phyloP scores from a whole-genome alignment of 2,888 invertebrate genomes.

The Brenthis ino region DNA sequence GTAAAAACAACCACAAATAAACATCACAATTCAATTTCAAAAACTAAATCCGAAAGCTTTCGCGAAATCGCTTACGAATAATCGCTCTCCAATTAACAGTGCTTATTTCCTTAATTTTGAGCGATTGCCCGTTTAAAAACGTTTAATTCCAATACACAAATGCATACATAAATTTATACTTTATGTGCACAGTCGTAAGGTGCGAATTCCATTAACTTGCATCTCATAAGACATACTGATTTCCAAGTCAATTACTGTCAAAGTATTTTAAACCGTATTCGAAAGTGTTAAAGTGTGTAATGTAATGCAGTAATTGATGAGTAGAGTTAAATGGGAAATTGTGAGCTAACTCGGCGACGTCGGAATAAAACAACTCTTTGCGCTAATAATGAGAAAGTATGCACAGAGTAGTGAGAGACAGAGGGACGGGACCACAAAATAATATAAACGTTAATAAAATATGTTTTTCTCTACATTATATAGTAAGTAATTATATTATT shows the following conservation, averaged over 20 bases:
- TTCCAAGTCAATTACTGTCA: slow-evolving; percentile 42
- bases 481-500: no score
- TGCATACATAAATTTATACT: background rate
- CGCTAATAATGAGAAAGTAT: slow-evolving; percentile 77
- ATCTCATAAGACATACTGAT: slow-evolving; percentile 43
- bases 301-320: slow-evolving; percentile 52
- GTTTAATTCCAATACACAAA: slow-evolving; percentile 48
- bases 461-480: no score
- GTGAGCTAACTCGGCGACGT: slow-evolving; percentile 73
- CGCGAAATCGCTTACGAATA: slow-evolving; percentile 58
- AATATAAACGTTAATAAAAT: background rate
- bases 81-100: slow-evolving; percentile 75
- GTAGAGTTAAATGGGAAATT: slow-evolving; percentile 76
- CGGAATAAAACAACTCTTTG: slow-evolving; percentile 80
- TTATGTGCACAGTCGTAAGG: background rate
- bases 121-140: slow-evolving; percentile 68
- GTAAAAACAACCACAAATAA: slow-evolving; percentile 28
- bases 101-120: slow-evolving; percentile 79
- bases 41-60: slow-evolving; percentile 45
- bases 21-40: slow-evolving; percentile 46
- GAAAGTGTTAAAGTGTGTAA: slow-evolving; percentile 45
- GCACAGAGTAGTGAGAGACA: slow-evolving; percentile 49
- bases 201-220: slow-evolving; percentile 35
- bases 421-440: slow-evolving; percentile 32
- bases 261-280: slow-evolving; percentile 46